Conservation (phyloP, 2,888 invertebrate genomes). For the Hyppa rectilinea region DNA sequence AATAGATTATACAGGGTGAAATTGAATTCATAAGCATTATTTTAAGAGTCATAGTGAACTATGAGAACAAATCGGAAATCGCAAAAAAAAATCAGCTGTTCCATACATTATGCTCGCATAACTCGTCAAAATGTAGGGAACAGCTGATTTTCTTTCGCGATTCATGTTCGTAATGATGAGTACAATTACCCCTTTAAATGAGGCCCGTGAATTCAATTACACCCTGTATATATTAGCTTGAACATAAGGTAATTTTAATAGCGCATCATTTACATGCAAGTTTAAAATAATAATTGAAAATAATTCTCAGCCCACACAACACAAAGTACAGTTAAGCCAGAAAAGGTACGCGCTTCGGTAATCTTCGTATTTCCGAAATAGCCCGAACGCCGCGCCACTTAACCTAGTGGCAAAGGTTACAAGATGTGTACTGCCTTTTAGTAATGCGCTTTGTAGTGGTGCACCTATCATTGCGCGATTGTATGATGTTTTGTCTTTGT, state of each 20-base stretch:
- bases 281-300: not conserved
- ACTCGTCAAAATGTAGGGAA: no score
- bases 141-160: no score
- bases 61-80: no score
- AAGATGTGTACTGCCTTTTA: not conserved
- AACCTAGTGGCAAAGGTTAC: not conserved
- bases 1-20: no score
- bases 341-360: not conserved
- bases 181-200: no score
- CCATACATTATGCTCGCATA: no score
- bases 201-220: no score
- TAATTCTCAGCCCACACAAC: not conserved
- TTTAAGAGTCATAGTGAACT: no score
- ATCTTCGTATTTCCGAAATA: not conserved
- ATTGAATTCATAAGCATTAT: no score
- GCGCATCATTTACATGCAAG: constrained; percentile 12
- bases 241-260: constrained; percentile 7
- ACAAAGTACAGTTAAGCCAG: not conserved
- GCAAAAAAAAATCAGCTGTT: no score
- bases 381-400: not conserved
- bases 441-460: not conserved
- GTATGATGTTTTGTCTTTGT: not conserved
- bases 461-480: not conserved
- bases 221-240: no score
- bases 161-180: no score